Percentiles rank a stretch among this genome's conserved stretches.
Evolutionary conservation across 2,113 vertebrate species (phyloP).

Genomic region (Grammomys surdaster): DNA sequence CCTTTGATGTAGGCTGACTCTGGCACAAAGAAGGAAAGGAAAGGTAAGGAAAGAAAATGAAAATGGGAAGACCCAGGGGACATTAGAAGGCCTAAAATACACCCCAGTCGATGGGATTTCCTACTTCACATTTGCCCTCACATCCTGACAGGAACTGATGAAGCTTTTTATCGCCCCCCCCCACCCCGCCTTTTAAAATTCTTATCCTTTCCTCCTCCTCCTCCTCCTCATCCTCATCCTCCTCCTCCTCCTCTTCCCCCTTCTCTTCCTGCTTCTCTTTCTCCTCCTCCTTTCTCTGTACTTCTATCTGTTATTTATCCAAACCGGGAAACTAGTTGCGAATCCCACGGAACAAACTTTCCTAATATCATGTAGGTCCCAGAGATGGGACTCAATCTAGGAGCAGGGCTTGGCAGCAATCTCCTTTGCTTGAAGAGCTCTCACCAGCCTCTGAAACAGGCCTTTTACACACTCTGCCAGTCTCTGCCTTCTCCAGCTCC

Average conservation of each 20-base stretch:
- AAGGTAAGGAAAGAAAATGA: not conserved
- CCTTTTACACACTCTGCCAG: not conserved
- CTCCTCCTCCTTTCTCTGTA: not conserved
- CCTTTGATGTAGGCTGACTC: not conserved
- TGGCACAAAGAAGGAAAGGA: not conserved
- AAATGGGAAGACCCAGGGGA: not conserved
- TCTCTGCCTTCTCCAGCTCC: no score
- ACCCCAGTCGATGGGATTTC: not conserved
- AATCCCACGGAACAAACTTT: not conserved
- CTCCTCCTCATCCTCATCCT: rapidly evolving
- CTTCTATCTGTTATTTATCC: not conserved
- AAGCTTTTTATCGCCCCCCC: no score
- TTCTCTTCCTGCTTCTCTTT: not conserved
- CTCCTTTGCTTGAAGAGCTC: not conserved
- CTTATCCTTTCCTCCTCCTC: not conserved
- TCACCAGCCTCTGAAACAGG: not conserved
- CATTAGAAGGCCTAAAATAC: not conserved
- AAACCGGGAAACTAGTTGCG: no score
- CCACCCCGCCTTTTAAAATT: not conserved
- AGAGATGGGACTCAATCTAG: not conserved
- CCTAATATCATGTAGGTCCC: not conserved
- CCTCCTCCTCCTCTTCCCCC: no score
- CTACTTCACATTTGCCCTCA: not conserved
- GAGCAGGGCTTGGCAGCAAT: not conserved
- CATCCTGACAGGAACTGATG: not conserved